A percentile compares a stretch with the other conserved stretches of the same genome.
Evolutionary conservation across 2,797 vertebrate genomes (phyloP).

Genomic region (Steatocranus sp.): DNA sequence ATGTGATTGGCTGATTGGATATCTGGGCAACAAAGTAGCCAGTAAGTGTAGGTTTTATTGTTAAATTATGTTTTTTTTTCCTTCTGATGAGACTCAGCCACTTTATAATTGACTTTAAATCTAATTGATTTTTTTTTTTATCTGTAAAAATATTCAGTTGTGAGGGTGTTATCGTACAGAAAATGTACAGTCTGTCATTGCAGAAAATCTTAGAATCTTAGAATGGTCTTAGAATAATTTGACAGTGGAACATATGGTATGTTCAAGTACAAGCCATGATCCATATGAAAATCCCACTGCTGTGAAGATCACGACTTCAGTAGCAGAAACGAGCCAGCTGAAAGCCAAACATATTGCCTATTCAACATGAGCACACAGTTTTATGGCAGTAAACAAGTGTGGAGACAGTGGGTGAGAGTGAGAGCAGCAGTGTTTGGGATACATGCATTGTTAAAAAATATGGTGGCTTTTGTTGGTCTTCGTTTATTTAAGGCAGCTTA

Average conservation of each 20-base stretch:
- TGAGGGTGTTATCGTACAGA: not conserved
- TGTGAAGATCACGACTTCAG: constrained; percentile 8
- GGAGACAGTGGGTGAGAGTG: constrained; percentile 12
- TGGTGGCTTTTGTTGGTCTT: not conserved
- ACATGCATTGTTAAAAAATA: not conserved
- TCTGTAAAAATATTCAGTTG: no score
- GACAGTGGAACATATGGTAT: not conserved
- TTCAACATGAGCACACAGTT: not conserved
- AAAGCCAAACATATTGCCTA: not conserved
- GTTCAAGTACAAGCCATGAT: not conserved
- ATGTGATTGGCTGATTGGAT: not conserved
- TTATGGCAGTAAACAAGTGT: not conserved
- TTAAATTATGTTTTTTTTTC: not conserved
- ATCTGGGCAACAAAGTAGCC: not conserved
- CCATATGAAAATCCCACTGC: constrained; percentile 9
- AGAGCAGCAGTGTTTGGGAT: not conserved
- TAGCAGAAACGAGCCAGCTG: not conserved
- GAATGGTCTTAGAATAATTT: not conserved
- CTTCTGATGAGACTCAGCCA: not conserved
- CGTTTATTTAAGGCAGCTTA: not conserved
- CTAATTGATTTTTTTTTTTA: no score
- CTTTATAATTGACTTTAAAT: not conserved
- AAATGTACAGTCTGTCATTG: not conserved
- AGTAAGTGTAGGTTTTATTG: not conserved
- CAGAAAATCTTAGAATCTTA: not conserved